Evolutionary conservation across 2,888 invertebrate genomes (phyloP).

Genomic region (Ptychoptera contaminata): DNA sequence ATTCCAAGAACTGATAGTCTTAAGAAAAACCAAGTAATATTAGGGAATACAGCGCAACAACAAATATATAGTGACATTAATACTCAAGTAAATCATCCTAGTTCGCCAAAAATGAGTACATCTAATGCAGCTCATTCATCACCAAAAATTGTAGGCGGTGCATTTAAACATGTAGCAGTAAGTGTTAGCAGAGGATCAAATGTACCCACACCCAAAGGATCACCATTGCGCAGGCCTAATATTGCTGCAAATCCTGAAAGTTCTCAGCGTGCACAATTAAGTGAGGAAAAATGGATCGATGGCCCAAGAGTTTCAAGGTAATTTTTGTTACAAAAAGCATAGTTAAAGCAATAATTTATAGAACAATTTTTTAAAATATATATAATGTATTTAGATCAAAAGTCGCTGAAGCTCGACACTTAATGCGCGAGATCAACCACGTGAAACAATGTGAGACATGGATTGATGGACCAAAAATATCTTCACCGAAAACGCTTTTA

Average conservation of each 20-base stretch:
- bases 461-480: slow-evolving; percentile 87
- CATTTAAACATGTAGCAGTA: slow-evolving; percentile 15
- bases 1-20: slow-evolving; percentile 21
- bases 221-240: slow-evolving; percentile 30
- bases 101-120: slow-evolving; percentile 18
- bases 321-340: background rate
- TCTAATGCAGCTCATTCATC: slow-evolving; percentile 14
- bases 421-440: slow-evolving; percentile 60
- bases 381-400: slow-evolving; percentile 40
- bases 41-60: slow-evolving; percentile 22
- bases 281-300: slow-evolving; percentile 94
- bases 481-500: slow-evolving; percentile 33
- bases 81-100: slow-evolving; percentile 6
- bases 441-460: slow-evolving; percentile 78
- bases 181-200: slow-evolving; percentile 20
- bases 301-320: slow-evolving; percentile 66
- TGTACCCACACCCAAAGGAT: slow-evolving; percentile 38
- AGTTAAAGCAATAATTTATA: background rate
- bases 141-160: slow-evolving; percentile 19
- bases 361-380: no score
- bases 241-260: slow-evolving; percentile 20
- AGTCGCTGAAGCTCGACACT: slow-evolving; percentile 64
- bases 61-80: slow-evolving; percentile 12
- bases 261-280: slow-evolving; percentile 29
- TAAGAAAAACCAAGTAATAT: slow-evolving; percentile 16